Evolutionary conservation across 2,797 vertebrate genomes (phyloP).

Genomic region (Brachyrhaphis roseni): DNA sequence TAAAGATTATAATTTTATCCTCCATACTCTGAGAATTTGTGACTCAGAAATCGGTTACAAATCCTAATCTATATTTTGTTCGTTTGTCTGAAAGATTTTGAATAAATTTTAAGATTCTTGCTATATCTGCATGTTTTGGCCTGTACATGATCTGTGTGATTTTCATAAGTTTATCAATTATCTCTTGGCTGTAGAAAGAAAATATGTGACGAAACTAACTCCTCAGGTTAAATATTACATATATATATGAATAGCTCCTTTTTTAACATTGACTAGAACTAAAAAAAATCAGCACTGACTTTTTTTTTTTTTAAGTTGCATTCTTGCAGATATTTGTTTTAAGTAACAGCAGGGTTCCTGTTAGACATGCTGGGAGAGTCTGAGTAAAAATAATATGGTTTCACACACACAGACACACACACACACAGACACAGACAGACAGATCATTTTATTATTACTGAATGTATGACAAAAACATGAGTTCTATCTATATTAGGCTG

Average conservation of each 20-base stretch:
- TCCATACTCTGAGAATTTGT: neutral
- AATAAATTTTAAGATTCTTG: neutral
- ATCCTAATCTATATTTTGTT: neutral
- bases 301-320: neutral
- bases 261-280: neutral
- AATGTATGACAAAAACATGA: neutral
- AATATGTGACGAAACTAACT: neutral
- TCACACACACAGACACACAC: neutral
- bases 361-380: neutral
- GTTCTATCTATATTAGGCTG: neutral
- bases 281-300: neutral
- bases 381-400: neutral
- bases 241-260: neutral
- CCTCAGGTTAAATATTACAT: neutral
- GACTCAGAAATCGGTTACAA: neutral
- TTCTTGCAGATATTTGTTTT: conserved; percentile 3
- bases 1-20: neutral
- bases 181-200: neutral
- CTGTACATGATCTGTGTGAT: neutral
- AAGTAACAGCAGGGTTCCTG: conserved; percentile 1
- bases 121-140: neutral
- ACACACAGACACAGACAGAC: neutral
- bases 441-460: neutral
- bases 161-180: neutral
- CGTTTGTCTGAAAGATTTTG: neutral